Base-by-base conservation (phyloP, 2,113 vertebrate genomes). In the Plecotus auritus region DNA sequence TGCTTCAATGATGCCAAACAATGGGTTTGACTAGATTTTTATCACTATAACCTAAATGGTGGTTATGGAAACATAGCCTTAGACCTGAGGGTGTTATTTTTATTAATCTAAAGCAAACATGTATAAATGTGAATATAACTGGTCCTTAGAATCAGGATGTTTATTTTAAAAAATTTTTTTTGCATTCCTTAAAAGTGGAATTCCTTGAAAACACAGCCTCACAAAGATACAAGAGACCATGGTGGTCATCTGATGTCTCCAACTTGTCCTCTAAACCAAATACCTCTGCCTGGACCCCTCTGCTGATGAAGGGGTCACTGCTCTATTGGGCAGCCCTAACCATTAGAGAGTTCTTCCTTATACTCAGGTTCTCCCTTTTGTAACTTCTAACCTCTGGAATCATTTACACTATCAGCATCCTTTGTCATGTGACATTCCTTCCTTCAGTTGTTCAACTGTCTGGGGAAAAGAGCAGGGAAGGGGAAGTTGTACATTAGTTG, bases 21-120 rank as follows among this genome's bases (percentile, higher is more conserved):
- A 87, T 28, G 70, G 61, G 35, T 85, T 26, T 35, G 74, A 80
- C 56, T 81, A 14, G 40, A 45, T 93, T 85, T 82, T 91, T 83
- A 78, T 20, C 80, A 26, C 14, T 66, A 35, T 72, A 80, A 92
- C 74, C 42, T 83, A 84, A 86, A 32, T 56, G 73, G 45, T 56
- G 67, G n/a, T 37, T 70, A 16, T 54, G 4, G 35, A 70, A 66
- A 82, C 32, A 47, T 51, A 83, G 16, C 42, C 54, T 95, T 94
- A 67, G 20, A 66, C 4, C 72, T 20, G 7, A 72, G 17, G 7
- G 14, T 11, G 86, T 95, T 95, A 14, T 54, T 95, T 88, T 82
- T 81, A n/a, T 76, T 78, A 59, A 67, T 54, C 64, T 59, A 78
- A 82, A 95, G 61, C 28, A 93, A 95, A 81, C 45, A 76, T 40